Evolutionary conservation across 2,888 invertebrate genomes (phyloP), one percentile per base, ranked within the genome.

Genomic region (Endotricha flammealis): DNA sequence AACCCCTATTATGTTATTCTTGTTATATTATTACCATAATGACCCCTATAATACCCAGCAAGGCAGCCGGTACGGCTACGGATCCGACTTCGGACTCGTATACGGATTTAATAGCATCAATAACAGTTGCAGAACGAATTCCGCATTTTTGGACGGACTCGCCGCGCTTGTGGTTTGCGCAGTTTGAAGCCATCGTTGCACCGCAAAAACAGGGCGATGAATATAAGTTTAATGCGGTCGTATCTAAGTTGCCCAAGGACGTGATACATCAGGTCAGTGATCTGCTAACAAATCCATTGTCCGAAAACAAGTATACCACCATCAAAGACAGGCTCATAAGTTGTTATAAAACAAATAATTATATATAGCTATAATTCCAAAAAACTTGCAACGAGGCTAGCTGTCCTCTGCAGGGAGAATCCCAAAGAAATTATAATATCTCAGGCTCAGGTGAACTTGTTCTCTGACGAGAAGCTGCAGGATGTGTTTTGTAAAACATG

Each of bases 201-300:
- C 32, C 32, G 1, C 32, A 14, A 27, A 32, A 32, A 14, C 32
- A 32, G 10, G 32, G 25, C 4, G 33, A 33, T n/a, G 20, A 27
- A 5, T 8, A 16, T 25, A 12, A 38, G 41, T 35, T 3, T 29
- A 2, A 17, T 22, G 1, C n/a, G 34, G 41, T 10, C 11, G 41
- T 23, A 42, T 47, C 20, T 28, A 44, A 7, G 41, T 44, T 7
- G 38, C 42, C 11, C 41, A 42, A 5, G 37, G 52, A 12, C 24
- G 46, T 4, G 6, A 17, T 25, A 17, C 27, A 11, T 8, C 27
- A 33, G 20, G 5, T 33, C 1, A 10, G 10, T 6, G 33, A 33
- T 20, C 8, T 32, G 3, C n/a, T 32, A 12, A 23, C 23, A 1
- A n/a, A 22, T 5, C 31, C 31, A 1, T 22, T 22, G 11, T 7